Base-by-base conservation (phyloP, 2,797 vertebrate species). In the Smutsia temminckii region DNA sequence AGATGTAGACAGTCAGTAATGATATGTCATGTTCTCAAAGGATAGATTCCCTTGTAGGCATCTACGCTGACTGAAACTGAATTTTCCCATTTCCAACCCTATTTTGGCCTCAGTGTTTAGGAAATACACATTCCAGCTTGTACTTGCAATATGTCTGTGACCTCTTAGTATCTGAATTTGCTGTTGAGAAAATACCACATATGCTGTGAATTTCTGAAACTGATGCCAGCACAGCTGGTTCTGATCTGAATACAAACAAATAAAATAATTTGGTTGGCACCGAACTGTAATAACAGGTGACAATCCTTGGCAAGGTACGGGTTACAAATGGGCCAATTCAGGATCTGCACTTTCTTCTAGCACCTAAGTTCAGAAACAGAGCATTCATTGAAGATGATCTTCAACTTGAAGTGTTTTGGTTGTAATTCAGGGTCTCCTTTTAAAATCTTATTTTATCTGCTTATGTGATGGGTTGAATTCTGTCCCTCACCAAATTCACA, bases 221-320 rank as follows among this genome's bases (percentile, higher is more conserved):
- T 8, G 18, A 3, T 10, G 92, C 72, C 90, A 72, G 83, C 94
- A 51, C 91, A 91, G 92, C 95, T 93, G 95, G 78, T 21, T 94
- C 85, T 46, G 18, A 68, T 89, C 83, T 23, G 55, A 84, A 89
- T 1, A 21, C 77, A 75, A 64, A 79, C 85, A 85, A 64, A 96
- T 3, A 64, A 81, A 71, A 42, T 68, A 5, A 51, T 17, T 7
- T 8, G 14, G 34, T 16, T 63, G 95, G 79, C 75, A 49, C 68
- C 2, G 25, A 23, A 37, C 37, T 0, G 1, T n/a, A 61, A 34
- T 21, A 81, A 77, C 90, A 96, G 96, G 93, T 92, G 72, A 79
- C 3, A 0, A 2, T 42, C 29, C 71, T 53, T 27, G 17, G 68
- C 40, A 34, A 87, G 89, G 89, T 0, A 14, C 2, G 5, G 59